These are phyloP conservation scores for Candoia aspera DNA, from an alignment of 2,113 vertebrate genomes.

Conservation along the genomic window DNA sequence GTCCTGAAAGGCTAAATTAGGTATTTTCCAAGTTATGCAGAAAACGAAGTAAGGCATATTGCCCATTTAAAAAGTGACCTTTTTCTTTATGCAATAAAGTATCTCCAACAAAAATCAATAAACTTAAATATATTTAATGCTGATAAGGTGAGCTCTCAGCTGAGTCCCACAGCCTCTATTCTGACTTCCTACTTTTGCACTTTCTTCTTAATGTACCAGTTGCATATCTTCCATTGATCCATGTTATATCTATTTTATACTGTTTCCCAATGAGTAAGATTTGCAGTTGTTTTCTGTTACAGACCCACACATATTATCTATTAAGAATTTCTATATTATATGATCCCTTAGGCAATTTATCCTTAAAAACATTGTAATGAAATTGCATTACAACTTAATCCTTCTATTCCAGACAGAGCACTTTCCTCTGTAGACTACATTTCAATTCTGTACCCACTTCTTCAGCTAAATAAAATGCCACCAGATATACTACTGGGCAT, in stretches of 20 bases:
- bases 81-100: background rate
- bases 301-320: background rate
- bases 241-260: background rate
- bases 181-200: background rate
- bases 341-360: background rate
- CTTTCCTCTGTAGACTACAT: background rate
- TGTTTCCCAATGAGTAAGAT: background rate
- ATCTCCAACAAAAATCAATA: background rate
- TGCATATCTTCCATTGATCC: background rate
- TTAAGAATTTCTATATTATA: slow-evolving; percentile 11
- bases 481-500: background rate
- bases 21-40: background rate
- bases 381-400: background rate
- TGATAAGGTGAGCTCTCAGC: background rate
- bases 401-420: background rate
- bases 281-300: background rate
- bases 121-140: background rate
- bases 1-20: background rate
- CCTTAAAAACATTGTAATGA: background rate
- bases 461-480: background rate
- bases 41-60: background rate
- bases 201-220: background rate
- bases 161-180: background rate
- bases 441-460: background rate
- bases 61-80: background rate